phyloP scores from a whole-genome alignment of 2,113 vertebrate genomes.

The Sorex araneus region DNA sequence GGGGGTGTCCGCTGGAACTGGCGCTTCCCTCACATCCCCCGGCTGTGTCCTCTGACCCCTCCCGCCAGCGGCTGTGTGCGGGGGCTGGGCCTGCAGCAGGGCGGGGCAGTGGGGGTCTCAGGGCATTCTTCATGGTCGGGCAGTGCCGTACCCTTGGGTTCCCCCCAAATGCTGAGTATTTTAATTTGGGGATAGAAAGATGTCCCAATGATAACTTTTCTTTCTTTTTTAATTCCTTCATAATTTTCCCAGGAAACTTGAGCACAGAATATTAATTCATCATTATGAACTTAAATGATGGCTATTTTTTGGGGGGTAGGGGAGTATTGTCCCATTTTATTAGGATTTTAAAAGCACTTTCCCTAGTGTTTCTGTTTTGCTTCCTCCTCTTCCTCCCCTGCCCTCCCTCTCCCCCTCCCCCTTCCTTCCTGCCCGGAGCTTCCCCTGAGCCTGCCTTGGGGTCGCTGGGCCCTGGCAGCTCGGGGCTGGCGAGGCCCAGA shows the following conservation, averaged over 20 bases:
- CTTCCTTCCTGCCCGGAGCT: not conserved
- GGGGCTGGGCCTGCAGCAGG: too few species aligned
- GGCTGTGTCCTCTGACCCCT: too few species aligned
- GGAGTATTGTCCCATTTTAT: too few species aligned
- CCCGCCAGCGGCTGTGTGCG: too few species aligned
- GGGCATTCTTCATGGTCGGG: too few species aligned
- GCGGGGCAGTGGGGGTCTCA: too few species aligned
- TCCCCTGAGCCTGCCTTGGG: too few species aligned
- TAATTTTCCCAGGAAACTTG: constrained; percentile 5
- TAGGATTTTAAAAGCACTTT: not conserved
- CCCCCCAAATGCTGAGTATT: constrained; percentile 42
- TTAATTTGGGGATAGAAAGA: constrained; percentile 47
- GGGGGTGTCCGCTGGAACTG: too few species aligned
- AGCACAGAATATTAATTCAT: constrained; percentile 42
- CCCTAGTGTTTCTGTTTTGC: not conserved
- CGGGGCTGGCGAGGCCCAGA: too few species aligned
- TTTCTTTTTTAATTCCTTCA: not conserved
- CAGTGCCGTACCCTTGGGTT: too few species aligned
- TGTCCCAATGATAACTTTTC: constrained; percentile 1
- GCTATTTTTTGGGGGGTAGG: not conserved
- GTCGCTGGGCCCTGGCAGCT: too few species aligned
- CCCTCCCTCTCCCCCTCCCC: fast-evolving
- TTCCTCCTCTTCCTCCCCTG: not conserved
- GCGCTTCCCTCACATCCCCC: too few species aligned
- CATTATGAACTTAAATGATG: not conserved